These are phyloP conservation scores for Epinotia brunnichana DNA, from an alignment of 2,888 invertebrate genomes.

Conservation along the genomic window DNA sequence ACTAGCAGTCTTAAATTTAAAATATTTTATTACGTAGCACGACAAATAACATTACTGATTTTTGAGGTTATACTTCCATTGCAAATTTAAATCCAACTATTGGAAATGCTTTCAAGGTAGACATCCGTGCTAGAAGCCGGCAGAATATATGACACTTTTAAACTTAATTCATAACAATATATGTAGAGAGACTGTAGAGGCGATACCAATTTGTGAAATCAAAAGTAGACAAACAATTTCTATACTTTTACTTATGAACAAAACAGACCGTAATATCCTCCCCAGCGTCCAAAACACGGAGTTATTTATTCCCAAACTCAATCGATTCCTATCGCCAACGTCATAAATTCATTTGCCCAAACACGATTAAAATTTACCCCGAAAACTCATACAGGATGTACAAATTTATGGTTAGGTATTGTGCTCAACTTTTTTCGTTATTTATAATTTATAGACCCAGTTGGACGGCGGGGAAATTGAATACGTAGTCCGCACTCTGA, in stretches of 20 bases:
- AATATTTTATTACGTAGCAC: too few relatives aligned
- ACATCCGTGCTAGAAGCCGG: too few relatives aligned
- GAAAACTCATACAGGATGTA: slow-evolving; percentile 37
- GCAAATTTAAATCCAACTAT: too few relatives aligned
- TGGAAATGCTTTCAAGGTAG: too few relatives aligned
- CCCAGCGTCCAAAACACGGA: slow-evolving; percentile 1
- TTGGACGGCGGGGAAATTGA: slow-evolving; percentile 31
- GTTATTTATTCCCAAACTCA: slow-evolving; percentile 1
- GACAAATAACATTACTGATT: too few relatives aligned
- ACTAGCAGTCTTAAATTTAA: too few relatives aligned
- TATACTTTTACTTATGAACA: not conserved
- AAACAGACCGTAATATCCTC: not conserved
- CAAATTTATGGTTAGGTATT: slow-evolving; percentile 40
- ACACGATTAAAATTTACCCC: slow-evolving; percentile 36
- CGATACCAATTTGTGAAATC: too few relatives aligned
- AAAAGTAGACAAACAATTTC: too few relatives aligned
- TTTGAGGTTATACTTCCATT: too few relatives aligned
- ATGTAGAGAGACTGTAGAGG: too few relatives aligned
- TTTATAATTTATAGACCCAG: slow-evolving; percentile 33
- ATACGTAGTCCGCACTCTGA: slow-evolving; percentile 30
- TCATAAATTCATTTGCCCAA: slow-evolving; percentile 38
- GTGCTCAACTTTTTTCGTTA: slow-evolving; percentile 42
- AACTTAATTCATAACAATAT: too few relatives aligned
- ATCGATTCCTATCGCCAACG: slow-evolving; percentile 22
- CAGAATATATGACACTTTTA: too few relatives aligned